Evolutionary conservation across 2,888 invertebrate genomes (phyloP), one percentile per base, ranked within the genome.

Genomic region (Acanthosepion esculentum): DNA sequence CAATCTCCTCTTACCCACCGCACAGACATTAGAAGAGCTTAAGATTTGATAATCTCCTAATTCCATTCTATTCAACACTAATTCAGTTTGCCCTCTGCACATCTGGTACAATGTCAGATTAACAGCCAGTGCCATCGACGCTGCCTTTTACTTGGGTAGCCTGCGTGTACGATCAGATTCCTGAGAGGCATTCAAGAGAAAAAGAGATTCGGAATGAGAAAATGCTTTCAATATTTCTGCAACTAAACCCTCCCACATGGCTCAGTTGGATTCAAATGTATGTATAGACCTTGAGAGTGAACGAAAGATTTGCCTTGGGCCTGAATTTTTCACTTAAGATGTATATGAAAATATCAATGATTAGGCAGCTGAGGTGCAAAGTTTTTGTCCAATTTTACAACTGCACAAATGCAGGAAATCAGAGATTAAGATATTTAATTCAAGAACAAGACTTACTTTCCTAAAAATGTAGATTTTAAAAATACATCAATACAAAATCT

Each of bases 11-110:
- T 12, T n/a, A 8, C n/a, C 78, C 12, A 15, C 78, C n/a, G 15
- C n/a, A 33, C n/a, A 33, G 4, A 78, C 78, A 78, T n/a, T n/a
- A 78, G 78, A 78, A 33, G n/a, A 78, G 78, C 78, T 78, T 78
- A 78, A 78, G n/a, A 78, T 78, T 78, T 78, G 78, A 78, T 78
- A 78, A 78, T 78, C 78, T 78, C n/a, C n/a, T 78, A 78, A 78
- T 78, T 78, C 78, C 78, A 33, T 78, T 78, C 78, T 78, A n/a
- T 78, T 78, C 78, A 78, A 78, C 78, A 33, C 78, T 78, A 78
- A 78, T 78, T 78, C 78, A 78, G n/a, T 78, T 78, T 78, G 78
- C 78, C 78, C 78, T 78, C 78, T 78, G 78, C 78, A 78, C n/a
- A 78, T 78, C 78, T 78, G 78, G 78, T n/a, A 78, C 78, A 78